Evolutionary conservation across 2,113 vertebrate genomes (phyloP).

Genomic region (Baryphthengus martii): DNA sequence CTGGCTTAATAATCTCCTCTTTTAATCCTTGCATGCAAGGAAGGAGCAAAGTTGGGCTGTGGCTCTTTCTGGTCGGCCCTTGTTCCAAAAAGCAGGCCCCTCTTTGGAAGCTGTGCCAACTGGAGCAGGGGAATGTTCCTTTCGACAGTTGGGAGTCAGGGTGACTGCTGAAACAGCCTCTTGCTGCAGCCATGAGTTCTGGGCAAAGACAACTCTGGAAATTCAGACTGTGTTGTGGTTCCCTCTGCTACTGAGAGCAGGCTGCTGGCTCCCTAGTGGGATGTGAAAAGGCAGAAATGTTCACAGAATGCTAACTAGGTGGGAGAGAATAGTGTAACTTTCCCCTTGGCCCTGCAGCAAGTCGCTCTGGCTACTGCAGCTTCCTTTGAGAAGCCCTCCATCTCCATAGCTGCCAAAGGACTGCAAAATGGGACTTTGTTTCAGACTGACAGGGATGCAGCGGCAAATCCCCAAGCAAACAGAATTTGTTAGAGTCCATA

Average conservation of each 20-base stretch:
- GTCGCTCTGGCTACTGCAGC: constrained; percentile 51
- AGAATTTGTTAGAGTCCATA: not conserved
- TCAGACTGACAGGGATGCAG: not conserved
- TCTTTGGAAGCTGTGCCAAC: not conserved
- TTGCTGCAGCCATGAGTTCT: not conserved
- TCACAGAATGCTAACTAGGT: not conserved
- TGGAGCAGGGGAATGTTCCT: not conserved
- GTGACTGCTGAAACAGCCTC: not conserved
- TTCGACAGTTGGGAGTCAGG: not conserved
- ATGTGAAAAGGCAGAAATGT: not conserved
- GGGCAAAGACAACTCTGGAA: not conserved
- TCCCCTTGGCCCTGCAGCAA: not conserved
- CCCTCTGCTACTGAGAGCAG: not conserved
- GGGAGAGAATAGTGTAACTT: not conserved
- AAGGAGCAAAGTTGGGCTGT: not conserved
- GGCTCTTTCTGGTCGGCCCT: not conserved
- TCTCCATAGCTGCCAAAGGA: not conserved
- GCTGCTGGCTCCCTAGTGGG: not conserved
- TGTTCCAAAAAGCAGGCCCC: not conserved
- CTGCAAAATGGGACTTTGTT: constrained; percentile 2
- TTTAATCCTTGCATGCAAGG: not conserved
- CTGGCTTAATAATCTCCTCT: not conserved
- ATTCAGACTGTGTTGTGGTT: not conserved
- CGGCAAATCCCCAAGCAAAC: not conserved
- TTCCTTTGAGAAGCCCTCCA: not conserved